A percentile compares a stretch with the other conserved stretches of the same genome.
Conservation (phyloP, 2,888 invertebrate genomes). For the Leptodirus hochenwartii region DNA sequence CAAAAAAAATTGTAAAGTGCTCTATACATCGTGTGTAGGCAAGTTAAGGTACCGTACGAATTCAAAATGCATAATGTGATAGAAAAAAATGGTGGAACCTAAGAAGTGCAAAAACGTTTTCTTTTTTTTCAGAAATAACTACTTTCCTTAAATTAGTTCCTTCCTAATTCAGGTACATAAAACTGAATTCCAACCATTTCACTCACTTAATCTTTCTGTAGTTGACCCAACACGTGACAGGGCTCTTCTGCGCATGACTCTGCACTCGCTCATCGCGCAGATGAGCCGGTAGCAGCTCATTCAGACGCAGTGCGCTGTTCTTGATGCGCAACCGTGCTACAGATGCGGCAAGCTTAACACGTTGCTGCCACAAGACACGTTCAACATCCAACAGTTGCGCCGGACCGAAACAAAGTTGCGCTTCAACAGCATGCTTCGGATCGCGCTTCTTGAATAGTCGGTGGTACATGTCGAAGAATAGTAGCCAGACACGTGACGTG, state of each 20-base stretch:
- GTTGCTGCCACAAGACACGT: slow-evolving; percentile 39
- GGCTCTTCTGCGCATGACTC: slow-evolving; percentile 29
- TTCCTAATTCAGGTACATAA: too few relatives aligned
- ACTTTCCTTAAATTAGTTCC: too few relatives aligned
- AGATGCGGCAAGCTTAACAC: slow-evolving; percentile 56
- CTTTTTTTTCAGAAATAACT: too few relatives aligned
- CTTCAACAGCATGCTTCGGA: slow-evolving; percentile 14
- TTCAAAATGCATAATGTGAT: too few relatives aligned
- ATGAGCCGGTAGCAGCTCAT: slow-evolving; percentile 52
- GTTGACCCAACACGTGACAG: slow-evolving; percentile 66
- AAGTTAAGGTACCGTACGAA: too few relatives aligned
- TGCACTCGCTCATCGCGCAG: slow-evolving; percentile 50
- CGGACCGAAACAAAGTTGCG: slow-evolving; percentile 18
- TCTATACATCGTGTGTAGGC: too few relatives aligned
- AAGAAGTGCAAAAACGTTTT: too few relatives aligned
- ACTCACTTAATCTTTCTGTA: slow-evolving; percentile 46
- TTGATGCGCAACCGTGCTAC: slow-evolving; percentile 58
- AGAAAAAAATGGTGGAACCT: too few relatives aligned
- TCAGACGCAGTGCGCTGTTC: slow-evolving; percentile 47
- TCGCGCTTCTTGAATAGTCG: slow-evolving; percentile 33
- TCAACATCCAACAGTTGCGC: slow-evolving; percentile 34
- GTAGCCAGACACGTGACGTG: slow-evolving; percentile 35
- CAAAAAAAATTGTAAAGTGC: too few relatives aligned
- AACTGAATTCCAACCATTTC: too few relatives aligned
- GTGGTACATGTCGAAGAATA: slow-evolving; percentile 50